phyloP scores from a whole-genome alignment of 1,140 invertebrate species.

The Brachionus plicatilis region DNA sequence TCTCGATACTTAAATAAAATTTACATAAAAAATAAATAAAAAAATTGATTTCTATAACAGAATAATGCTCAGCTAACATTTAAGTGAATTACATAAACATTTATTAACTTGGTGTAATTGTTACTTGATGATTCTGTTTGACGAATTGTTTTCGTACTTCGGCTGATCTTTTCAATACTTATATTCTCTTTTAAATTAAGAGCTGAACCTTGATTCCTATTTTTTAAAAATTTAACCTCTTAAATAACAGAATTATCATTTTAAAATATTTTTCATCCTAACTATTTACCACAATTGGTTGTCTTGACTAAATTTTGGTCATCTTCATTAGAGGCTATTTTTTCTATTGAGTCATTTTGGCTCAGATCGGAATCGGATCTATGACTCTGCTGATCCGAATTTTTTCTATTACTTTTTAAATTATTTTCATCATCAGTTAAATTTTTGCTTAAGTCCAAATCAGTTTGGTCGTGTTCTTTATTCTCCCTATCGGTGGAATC shows the following conservation, averaged over 20 bases:
- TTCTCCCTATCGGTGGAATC: not conserved
- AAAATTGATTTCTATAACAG: not conserved
- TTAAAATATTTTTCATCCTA: not conserved
- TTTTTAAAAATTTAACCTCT: not conserved
- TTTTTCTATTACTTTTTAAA: not conserved
- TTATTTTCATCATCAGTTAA: not conserved
- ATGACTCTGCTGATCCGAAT: not conserved
- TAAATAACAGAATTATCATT: not conserved
- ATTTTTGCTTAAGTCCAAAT: not conserved
- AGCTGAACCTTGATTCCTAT: not conserved
- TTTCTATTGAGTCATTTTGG: not conserved
- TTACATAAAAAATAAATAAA: not conserved
- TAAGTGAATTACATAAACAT: not conserved
- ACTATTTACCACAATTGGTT: not conserved
- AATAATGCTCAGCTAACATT: not conserved
- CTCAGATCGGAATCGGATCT: not conserved
- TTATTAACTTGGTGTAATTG: not conserved
- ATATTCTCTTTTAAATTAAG: not conserved
- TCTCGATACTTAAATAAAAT: not conserved
- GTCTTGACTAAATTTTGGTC: not conserved
- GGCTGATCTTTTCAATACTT: not conserved
- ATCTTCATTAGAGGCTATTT: not conserved
- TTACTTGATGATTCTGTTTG: not conserved
- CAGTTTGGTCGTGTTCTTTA: not conserved
- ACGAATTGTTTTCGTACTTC: not conserved